Evolutionary conservation across 2,888 invertebrate species (phyloP).

Genomic region (Cosmorhoe ocellata): DNA sequence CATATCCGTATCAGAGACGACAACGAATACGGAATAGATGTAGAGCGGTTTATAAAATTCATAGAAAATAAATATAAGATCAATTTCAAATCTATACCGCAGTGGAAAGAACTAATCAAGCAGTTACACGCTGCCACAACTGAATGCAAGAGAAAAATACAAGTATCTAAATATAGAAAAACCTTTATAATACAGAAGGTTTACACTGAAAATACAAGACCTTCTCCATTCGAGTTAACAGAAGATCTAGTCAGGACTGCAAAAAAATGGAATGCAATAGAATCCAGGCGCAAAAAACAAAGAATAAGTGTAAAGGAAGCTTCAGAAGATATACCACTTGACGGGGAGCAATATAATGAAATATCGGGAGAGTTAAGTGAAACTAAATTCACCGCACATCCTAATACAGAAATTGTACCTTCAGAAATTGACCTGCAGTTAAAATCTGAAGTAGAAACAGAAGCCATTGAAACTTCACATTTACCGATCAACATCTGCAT

Average conservation of each 20-base stretch:
- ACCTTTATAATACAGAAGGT: constrained; percentile 58
- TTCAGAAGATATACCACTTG: constrained; percentile 3
- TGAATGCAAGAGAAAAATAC: constrained; percentile 51
- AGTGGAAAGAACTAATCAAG: constrained; percentile 59
- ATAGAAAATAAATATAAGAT: constrained; percentile 55
- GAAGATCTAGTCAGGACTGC: constrained; percentile 56
- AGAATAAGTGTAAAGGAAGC: constrained; percentile 16
- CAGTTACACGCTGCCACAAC: constrained; percentile 47
- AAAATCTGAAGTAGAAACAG: constrained; percentile 33
- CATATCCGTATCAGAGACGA: constrained; percentile 55
- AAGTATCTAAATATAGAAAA: constrained; percentile 53
- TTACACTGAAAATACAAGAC: constrained; percentile 49
- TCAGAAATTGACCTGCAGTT: constrained; percentile 18
- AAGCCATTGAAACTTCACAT: constrained; percentile 28
- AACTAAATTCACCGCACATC: constrained; percentile 43
- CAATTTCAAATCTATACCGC: constrained; percentile 49
- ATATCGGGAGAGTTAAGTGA: constrained; percentile 33
- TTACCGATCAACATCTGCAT: constrained; percentile 48
- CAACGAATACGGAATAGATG: constrained; percentile 43
- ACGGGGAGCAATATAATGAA: constrained; percentile 27
- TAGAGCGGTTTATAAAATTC: constrained; percentile 54
- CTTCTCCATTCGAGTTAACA: constrained; percentile 63
- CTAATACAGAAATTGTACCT: constrained; percentile 53
- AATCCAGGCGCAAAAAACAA: constrained; percentile 30
- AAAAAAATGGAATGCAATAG: constrained; percentile 49